These are phyloP conservation scores for Exocentrus adspersus DNA, from an alignment of 2,888 invertebrate species.

Conservation along the genomic window DNA sequence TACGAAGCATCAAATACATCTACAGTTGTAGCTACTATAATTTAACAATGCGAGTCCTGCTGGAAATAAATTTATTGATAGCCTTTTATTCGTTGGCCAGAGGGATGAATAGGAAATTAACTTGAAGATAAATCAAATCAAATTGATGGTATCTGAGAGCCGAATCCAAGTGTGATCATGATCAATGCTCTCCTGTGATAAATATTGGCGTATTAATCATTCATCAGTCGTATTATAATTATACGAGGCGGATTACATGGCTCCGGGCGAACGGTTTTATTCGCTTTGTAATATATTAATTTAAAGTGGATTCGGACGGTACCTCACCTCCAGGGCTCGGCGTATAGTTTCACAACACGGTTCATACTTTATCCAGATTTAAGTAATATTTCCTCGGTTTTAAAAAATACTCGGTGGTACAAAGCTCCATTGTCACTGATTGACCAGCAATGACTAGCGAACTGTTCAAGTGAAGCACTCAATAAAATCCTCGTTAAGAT, in stretches of 20 bases:
- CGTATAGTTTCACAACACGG: too few relatives aligned
- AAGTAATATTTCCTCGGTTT: too few relatives aligned
- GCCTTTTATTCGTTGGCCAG: slow-evolving; percentile 42
- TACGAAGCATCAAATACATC: slow-evolving; percentile 6
- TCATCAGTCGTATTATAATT: slow-evolving; percentile 62
- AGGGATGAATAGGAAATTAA: slow-evolving; percentile 59
- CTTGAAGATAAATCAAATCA: slow-evolving; percentile 57
- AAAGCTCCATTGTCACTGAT: slow-evolving; percentile 31
- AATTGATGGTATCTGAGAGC: slow-evolving; percentile 52
- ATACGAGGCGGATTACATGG: slow-evolving; percentile 49
- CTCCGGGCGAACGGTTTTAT: slow-evolving; percentile 10
- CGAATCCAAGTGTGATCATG: slow-evolving; percentile 57
- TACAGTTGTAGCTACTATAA: slow-evolving; percentile 34
- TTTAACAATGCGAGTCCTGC: slow-evolving; percentile 38
- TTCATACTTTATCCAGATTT: too few relatives aligned
- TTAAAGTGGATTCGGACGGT: neutral
- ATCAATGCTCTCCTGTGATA: slow-evolving; percentile 60
- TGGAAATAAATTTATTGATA: slow-evolving; percentile 46
- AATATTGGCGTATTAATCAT: slow-evolving; percentile 62
- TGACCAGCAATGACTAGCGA: slow-evolving; percentile 44
- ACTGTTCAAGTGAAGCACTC: slow-evolving; percentile 40
- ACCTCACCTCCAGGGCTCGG: too few relatives aligned
- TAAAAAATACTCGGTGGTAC: neutral
- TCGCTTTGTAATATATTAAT: slow-evolving; percentile 12
- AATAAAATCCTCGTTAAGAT: slow-evolving; percentile 36